Percentiles rank a stretch among this genome's conserved stretches.
These are phyloP conservation scores for Aphidoletes aphidimyza DNA, from an alignment of 2,888 invertebrate genomes.

Conservation along the genomic window DNA sequence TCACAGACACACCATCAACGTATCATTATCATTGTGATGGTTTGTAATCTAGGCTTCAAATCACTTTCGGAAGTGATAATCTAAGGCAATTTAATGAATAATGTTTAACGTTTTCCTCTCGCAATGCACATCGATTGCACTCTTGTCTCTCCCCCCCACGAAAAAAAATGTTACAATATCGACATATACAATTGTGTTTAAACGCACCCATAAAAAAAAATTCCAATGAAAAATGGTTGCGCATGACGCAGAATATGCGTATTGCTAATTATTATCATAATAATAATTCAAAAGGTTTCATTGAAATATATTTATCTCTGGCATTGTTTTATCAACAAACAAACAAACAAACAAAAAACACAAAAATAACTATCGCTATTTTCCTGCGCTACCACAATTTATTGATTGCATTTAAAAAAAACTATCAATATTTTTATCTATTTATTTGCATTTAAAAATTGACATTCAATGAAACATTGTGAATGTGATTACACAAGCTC, in stretches of 20 bases:
- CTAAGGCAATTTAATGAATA: too few species aligned
- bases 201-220: too few species aligned
- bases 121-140: background rate
- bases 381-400: background rate
- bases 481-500: background rate
- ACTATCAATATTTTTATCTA: slow-evolving; percentile 16
- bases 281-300: slow-evolving; percentile 1
- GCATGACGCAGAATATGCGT: slow-evolving; percentile 37
- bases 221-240: slow-evolving; percentile 39
- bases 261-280: slow-evolving; percentile 41
- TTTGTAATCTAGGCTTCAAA: background rate
- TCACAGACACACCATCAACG: background rate
- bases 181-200: too few species aligned
- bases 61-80: slow-evolving; percentile 37
- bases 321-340: slow-evolving; percentile 28
- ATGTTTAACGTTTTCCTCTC: too few species aligned
- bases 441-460: background rate
- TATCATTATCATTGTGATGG: background rate
- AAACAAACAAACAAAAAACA: too few species aligned
- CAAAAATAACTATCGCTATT: background rate
- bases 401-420: background rate
- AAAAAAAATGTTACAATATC: background rate
- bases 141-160: too few species aligned
- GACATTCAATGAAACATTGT: background rate
- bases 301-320: slow-evolving; percentile 9